Conservation (phyloP, 2,888 invertebrate genomes). For the Adelognathus sp. region DNA sequence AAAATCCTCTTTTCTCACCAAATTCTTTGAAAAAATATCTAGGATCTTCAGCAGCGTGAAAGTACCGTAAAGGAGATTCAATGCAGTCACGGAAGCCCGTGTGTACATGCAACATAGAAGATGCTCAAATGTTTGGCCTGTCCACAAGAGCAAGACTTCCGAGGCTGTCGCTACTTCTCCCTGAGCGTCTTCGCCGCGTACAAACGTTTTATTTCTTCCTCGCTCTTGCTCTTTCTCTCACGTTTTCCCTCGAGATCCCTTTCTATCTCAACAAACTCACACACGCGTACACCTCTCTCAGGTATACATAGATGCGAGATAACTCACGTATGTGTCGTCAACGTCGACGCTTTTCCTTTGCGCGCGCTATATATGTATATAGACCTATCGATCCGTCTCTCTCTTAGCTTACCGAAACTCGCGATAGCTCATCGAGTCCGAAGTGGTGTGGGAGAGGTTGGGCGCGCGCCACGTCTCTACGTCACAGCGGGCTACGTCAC, state of each 20-base stretch:
- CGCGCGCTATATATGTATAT: conserved; percentile 9
- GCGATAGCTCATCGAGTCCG: conserved; percentile 60
- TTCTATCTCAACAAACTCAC: not conserved
- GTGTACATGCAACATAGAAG: conserved; percentile 11
- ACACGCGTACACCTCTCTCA: conserved; percentile 17
- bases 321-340: conserved; percentile 50
- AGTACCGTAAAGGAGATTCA: conserved; percentile 6
- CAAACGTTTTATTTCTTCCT: conserved; percentile 44
- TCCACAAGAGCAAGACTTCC: conserved; percentile 39
- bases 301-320: conserved; percentile 50
- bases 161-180: conserved; percentile 11
- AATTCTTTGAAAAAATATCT: not conserved
- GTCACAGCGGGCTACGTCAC: conserved; percentile 76
- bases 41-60: not conserved
- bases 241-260: not conserved
- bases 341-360: conserved; percentile 34
- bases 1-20: no score
- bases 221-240: conserved; percentile 14
- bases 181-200: conserved; percentile 8
- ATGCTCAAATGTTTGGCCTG: conserved; percentile 42
- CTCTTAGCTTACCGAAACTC: conserved; percentile 46
- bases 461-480: conserved; percentile 72
- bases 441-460: conserved; percentile 61
- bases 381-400: conserved; percentile 45
- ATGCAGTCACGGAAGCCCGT: not conserved